Percentiles rank a stretch among this genome's conserved stretches.
Evolutionary conservation across 2,888 invertebrate genomes (phyloP).

Genomic region (Xestia sexstrigata): DNA sequence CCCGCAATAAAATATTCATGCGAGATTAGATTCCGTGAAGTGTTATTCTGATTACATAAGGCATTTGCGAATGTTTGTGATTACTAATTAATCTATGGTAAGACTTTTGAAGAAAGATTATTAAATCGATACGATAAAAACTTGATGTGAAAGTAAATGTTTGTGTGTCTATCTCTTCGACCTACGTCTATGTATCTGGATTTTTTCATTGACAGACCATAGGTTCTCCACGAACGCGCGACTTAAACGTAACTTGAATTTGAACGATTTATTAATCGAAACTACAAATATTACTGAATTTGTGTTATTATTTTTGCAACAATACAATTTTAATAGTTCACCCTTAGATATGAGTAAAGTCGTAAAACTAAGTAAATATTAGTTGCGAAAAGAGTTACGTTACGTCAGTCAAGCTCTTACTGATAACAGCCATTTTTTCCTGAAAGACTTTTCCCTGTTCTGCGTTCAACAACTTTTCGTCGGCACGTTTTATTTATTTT

Average conservation of each 20-base stretch:
- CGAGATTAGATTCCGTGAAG: slow-evolving; percentile 28
- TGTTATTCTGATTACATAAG: slow-evolving; percentile 9
- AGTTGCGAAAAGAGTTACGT: not conserved
- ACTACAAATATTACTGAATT: not conserved
- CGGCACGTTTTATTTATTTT: not conserved
- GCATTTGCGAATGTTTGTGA: slow-evolving; percentile 22
- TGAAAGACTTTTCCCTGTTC: not conserved
- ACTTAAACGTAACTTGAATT: not conserved
- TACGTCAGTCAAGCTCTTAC: not conserved
- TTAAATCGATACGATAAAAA: slow-evolving; percentile 7
- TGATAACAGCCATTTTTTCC: not conserved
- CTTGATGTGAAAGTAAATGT: not conserved
- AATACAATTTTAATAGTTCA: not conserved
- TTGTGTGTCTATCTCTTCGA: not conserved
- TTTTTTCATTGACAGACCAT: not conserved
- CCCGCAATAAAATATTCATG: slow-evolving; percentile 28
- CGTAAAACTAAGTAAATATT: not conserved
- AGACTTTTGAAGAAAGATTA: slow-evolving; percentile 9
- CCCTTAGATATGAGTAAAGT: not conserved
- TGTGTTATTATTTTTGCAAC: not conserved
- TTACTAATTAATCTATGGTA: slow-evolving; percentile 1
- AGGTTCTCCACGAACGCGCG: not conserved
- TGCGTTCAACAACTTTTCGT: not conserved
- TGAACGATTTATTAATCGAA: not conserved
- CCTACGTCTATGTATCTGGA: not conserved